A percentile compares a stretch with the other conserved stretches of the same genome.
phyloP scores from a whole-genome alignment of 2,797 vertebrate genomes.

The Phylloscopus collybita region DNA sequence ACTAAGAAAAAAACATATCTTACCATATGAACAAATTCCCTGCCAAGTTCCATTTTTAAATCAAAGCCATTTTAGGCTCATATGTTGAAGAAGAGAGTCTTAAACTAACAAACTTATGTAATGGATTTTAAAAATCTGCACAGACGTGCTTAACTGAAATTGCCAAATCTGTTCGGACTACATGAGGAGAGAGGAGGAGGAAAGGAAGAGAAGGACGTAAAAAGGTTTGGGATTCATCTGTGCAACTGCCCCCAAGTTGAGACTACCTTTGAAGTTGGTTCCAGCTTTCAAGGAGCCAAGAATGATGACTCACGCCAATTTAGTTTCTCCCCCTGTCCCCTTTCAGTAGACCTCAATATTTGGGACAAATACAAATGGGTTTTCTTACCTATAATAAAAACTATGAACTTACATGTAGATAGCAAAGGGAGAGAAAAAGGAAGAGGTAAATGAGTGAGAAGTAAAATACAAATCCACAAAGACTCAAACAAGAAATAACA shows the following conservation, averaged over 20 bases:
- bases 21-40: slow-evolving; percentile 78
- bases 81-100: slow-evolving; percentile 71
- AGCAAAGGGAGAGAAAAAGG: not conserved
- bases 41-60: slow-evolving; percentile 81
- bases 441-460: not conserved
- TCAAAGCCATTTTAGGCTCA: slow-evolving; percentile 75
- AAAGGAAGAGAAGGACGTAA: not conserved
- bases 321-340: not conserved
- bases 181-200: slow-evolving; percentile 44
- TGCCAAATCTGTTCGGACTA: slow-evolving; percentile 59
- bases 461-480: not conserved
- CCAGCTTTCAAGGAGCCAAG: slow-evolving; percentile 39
- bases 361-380: not conserved
- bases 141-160: slow-evolving; percentile 56
- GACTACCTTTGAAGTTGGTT: slow-evolving; percentile 49
- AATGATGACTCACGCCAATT: slow-evolving; percentile 12
- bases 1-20: slow-evolving; percentile 50
- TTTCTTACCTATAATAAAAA: not conserved
- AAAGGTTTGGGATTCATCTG: slow-evolving; percentile 58
- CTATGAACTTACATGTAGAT: not conserved
- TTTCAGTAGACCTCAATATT: not conserved
- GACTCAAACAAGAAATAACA: not conserved
- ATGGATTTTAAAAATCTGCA: slow-evolving; percentile 63
- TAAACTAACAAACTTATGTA: slow-evolving; percentile 71
- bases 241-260: slow-evolving; percentile 40